Evolutionary conservation across 1,140 invertebrate species (phyloP), one percentile per base, ranked within the genome.

Genomic region (Cryptotermes secundus): DNA sequence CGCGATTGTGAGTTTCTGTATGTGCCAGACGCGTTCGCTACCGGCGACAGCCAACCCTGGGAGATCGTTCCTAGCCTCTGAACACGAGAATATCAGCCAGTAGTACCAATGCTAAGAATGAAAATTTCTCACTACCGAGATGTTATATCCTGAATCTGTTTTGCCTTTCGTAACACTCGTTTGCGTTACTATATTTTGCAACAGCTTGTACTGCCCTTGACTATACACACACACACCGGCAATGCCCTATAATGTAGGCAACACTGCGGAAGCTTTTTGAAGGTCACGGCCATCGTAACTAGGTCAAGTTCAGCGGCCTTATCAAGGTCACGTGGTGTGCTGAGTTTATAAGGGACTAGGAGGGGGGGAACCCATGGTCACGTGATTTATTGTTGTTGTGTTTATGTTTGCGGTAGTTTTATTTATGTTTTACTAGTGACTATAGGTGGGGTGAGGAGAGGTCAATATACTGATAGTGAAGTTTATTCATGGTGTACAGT

Each of bases 261-360:
- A 83, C 49, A 83, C 59, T 72, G 59, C 59, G 59, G 59, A 72
- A 72, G 59, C 59, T n/a, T 72, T 72, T 80, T 35, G 34, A 84
- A 38, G 79, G 36, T 80, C 84, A 84, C 49, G 38, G 36, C 1
- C 49, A 82, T 9, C 79, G 79, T 34, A 84, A 85, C 85, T 87
- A 85, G 87, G 87, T 87, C 87, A 87, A 87, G 87, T 87, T 87
- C 87, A 87, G 83, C 85, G 80, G 35, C 80, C 80, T 35, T 81
- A 81, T 81, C 80, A 81, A 81, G 80, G 80, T 81, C 80, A 81
- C 80, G 80, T 81, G 80, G 80, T 81, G 59, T 72, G 59, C 59
- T 31, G 59, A 72, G 59, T 31, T n/a, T 72, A n/a, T 72, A 72
- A 31, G 59, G 59, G 59, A 4, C 26, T 3, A 0, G 59, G 26